Evolutionary conservation across 2,888 invertebrate genomes (phyloP), one percentile per base, ranked within the genome.

Genomic region (Dorcus hopei): DNA sequence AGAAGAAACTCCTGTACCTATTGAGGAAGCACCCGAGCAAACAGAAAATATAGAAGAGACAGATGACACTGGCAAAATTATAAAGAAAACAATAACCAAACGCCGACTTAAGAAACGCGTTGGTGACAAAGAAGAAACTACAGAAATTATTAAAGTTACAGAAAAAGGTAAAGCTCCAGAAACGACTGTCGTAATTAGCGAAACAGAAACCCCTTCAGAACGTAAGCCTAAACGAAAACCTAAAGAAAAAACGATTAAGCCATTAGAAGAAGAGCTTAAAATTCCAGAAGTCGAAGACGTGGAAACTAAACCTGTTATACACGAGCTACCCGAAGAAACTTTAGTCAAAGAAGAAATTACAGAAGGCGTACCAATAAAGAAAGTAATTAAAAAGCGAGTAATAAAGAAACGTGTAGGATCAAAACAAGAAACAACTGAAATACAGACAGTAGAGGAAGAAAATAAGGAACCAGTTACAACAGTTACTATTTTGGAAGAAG

Each of bases 391-490:
- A 56, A 74, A 70, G 51, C 71, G 74, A 19, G 62, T 67, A 6
- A 62, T 72, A 39, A 70, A 65, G 42, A 79, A 74, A 63, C 73
- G 69, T 49, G 70, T 72, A 58, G 76, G 74, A 14, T 72, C 67
- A 6, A 72, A 72, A 57, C 74, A 68, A 68, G 69, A 70, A 69
- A 65, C 58, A 68, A 81, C 81, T 65, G 80, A 82, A 79, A 80
- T 80, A 68, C 71, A 72, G 7, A 77, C 73, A 0, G 70, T 77
- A 40, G 78, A 80, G 64, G 80, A 79, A 62, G 78, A 78, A 56
- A 78, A 80, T 45, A 78, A 75, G 66, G 68, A 77, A 73, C 73
- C 81, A 65, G 68, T 79, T 67, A 71, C 77, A 48, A 65, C 77
- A 6, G 76, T 80, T 63, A 70, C 77, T 43, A 74, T 74, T 58